These are phyloP conservation scores for Myotis yumanensis DNA, from an alignment of 2,113 vertebrate genomes.

Conservation along the genomic window DNA sequence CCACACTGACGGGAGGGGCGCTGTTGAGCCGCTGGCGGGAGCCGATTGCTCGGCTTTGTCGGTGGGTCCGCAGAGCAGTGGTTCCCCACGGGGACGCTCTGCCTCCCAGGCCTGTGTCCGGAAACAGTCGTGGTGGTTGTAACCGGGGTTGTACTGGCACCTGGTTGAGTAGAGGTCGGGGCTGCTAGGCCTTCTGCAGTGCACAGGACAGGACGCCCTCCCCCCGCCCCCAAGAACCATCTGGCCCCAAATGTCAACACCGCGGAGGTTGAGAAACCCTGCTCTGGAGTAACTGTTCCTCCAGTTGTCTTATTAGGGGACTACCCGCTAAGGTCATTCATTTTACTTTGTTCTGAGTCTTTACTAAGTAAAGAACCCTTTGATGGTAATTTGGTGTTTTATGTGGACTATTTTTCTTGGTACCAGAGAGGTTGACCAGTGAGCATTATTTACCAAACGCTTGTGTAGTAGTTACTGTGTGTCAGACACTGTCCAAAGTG, in stretches of 20 bases:
- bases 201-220: neutral
- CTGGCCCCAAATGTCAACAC: neutral
- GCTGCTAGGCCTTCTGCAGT: neutral
- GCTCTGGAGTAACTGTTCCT: neutral
- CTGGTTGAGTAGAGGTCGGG: neutral
- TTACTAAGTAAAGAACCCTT: neutral
- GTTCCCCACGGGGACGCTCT: neutral
- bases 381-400: slow-evolving; percentile 1
- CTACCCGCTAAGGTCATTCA: neutral
- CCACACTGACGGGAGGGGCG: neutral
- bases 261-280: neutral
- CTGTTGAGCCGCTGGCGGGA: neutral
- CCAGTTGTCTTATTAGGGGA: neutral
- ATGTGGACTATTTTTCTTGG: neutral
- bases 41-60: neutral
- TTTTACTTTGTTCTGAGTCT: neutral
- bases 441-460: neutral
- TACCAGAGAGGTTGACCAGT: neutral
- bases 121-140: neutral
- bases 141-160: neutral
- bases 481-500: neutral
- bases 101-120: neutral
- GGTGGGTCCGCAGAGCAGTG: neutral
- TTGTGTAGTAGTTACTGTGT: neutral
- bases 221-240: neutral